phyloP scores from a whole-genome alignment of 2,888 invertebrate genomes.

The Syritta pipiens region DNA sequence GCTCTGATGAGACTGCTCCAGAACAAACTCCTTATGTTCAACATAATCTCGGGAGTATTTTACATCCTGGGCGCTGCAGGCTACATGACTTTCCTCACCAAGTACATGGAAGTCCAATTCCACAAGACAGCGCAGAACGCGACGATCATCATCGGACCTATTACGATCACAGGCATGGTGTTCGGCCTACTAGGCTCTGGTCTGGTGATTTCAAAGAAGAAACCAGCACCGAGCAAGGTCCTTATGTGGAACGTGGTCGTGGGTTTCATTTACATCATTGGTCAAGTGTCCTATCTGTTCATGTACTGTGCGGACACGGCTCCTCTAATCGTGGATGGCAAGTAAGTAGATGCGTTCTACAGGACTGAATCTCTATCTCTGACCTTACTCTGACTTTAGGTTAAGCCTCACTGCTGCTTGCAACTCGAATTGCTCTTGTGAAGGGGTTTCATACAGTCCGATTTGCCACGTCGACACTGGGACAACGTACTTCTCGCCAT shows the following conservation, averaged over 20 bases:
- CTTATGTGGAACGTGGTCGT: constrained; percentile 84
- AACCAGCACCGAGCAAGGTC: constrained; percentile 81
- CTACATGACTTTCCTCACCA: constrained; percentile 86
- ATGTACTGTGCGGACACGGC: constrained; percentile 80
- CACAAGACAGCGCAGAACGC: constrained; percentile 83
- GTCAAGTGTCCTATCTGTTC: constrained; percentile 81
- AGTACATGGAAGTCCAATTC: constrained; percentile 88
- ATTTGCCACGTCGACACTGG: constrained; percentile 82
- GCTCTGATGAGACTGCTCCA: constrained; percentile 82
- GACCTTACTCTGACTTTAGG: constrained; percentile 9
- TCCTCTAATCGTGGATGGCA: constrained; percentile 72
- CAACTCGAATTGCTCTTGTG: constrained; percentile 83
- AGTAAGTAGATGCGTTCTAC: constrained; percentile 70
- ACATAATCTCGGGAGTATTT: constrained; percentile 84
- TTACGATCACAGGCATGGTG: constrained; percentile 82
- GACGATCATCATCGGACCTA: constrained; percentile 84
- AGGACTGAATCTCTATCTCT: background rate
- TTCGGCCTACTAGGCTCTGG: constrained; percentile 83
- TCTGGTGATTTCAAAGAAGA: constrained; percentile 82
- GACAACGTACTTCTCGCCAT: constrained; percentile 85
- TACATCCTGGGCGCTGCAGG: constrained; percentile 83
- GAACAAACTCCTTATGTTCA: constrained; percentile 84
- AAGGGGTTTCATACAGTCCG: constrained; percentile 82
- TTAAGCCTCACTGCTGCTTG: constrained; percentile 81
- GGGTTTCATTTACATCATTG: constrained; percentile 81